These are phyloP conservation scores for Mormyrops boulengeri DNA, from an alignment of 2,797 vertebrate genomes.

Conservation along the genomic window DNA sequence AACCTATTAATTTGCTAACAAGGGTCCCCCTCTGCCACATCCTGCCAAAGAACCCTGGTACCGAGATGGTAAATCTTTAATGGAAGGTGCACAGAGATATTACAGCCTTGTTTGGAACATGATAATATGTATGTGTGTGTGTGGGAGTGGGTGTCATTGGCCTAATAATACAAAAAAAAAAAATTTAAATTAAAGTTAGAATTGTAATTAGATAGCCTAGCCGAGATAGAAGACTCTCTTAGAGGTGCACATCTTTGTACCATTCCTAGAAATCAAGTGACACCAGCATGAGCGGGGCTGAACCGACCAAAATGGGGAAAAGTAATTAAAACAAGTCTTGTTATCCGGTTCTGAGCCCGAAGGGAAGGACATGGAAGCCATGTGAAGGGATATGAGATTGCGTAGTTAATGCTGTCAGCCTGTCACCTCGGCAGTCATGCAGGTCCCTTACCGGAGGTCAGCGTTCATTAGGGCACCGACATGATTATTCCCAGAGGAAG, in stretches of 20 bases:
- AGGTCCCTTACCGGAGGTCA: neutral
- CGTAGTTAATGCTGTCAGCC: neutral
- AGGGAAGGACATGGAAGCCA: neutral
- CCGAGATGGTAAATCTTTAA: neutral
- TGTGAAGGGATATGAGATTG: neutral
- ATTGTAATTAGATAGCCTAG: neutral
- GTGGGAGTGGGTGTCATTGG: neutral
- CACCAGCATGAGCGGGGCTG: neutral
- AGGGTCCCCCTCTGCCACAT: neutral
- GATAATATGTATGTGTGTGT: neutral
- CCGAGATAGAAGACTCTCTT: neutral
- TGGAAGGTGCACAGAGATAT: neutral
- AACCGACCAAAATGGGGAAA: neutral
- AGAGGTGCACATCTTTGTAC: neutral
- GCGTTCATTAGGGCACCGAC: neutral
- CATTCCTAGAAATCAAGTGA: neutral
- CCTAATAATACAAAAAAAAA: neutral
- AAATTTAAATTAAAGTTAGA: neutral
- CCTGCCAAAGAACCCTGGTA: neutral
- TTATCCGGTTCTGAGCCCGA: neutral
- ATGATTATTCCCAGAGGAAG: neutral
- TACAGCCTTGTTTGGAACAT: neutral
- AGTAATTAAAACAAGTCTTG: conserved; percentile 3
- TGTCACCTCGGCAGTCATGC: neutral
- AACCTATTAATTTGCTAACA: neutral